A percentile compares a stretch with the other conserved stretches of the same genome.
Evolutionary conservation across 2,888 invertebrate species (phyloP).

Genomic region (Branchinecta sandiegonensis): DNA sequence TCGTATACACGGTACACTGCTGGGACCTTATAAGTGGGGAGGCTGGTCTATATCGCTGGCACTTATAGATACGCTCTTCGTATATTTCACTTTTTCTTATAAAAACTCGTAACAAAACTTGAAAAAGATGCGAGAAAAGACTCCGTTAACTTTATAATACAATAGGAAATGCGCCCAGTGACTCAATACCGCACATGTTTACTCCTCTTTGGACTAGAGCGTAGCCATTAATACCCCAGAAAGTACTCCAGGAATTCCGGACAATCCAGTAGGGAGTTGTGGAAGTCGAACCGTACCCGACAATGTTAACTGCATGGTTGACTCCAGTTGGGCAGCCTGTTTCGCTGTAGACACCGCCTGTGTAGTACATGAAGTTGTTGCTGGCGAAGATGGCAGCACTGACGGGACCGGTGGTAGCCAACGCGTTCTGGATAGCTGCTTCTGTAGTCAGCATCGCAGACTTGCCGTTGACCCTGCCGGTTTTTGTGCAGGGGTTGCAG

Average conservation of each 20-base stretch:
- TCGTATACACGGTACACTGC: too few species aligned
- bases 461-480: not conserved
- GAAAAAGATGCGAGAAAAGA: too few species aligned
- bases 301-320: constrained; percentile 12
- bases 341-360: not conserved
- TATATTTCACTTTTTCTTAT: too few species aligned
- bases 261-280: not conserved
- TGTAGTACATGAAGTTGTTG: not conserved
- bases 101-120: too few species aligned
- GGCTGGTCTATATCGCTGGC: too few species aligned
- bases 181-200: not conserved
- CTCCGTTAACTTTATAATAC: not conserved
- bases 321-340: not conserved
- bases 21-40: too few species aligned
- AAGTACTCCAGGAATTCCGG: constrained; percentile 1
- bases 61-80: too few species aligned
- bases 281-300: not conserved
- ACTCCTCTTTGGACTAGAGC: not conserved
- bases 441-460: not conserved
- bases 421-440: not conserved
- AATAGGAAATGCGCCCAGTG: not conserved
- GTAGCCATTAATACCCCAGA: not conserved
- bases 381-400: not conserved
- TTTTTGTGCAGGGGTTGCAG: not conserved
- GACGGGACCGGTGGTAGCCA: not conserved